phyloP scores from a whole-genome alignment of 2,888 invertebrate species.

The Iphiclides podalirius region DNA sequence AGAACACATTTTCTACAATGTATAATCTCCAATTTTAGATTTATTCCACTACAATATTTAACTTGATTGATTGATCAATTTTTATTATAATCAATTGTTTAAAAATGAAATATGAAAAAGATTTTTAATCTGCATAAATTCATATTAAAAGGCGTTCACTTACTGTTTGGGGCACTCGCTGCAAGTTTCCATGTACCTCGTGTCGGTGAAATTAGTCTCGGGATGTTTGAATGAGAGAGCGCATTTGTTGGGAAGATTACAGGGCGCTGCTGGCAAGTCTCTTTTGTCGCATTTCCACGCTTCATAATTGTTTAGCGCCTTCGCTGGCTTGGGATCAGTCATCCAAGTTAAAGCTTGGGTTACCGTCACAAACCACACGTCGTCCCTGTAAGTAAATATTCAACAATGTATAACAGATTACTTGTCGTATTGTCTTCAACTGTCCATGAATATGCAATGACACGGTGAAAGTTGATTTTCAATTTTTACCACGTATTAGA shows the following conservation, averaged over 20 bases:
- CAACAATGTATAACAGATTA: too few species aligned
- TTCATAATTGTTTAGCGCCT: constrained; percentile 85
- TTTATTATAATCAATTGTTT: too few species aligned
- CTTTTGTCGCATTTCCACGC: constrained; percentile 90
- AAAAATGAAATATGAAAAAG: too few species aligned
- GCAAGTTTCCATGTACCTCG: constrained; percentile 93
- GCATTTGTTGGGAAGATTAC: constrained; percentile 90
- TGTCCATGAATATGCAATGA: too few species aligned
- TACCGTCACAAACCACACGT: constrained; percentile 92
- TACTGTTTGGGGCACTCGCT: constrained; percentile 89
- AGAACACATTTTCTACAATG: background rate
- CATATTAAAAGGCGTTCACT: too few species aligned
- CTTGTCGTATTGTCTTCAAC: too few species aligned
- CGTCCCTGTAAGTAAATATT: constrained; percentile 84
- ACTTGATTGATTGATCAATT: too few species aligned
- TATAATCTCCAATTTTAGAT: too few species aligned
- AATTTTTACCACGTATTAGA: too few species aligned
- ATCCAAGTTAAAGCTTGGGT: constrained; percentile 95
- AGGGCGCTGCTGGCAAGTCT: constrained; percentile 86
- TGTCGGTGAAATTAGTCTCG: constrained; percentile 88
- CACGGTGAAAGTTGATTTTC: too few species aligned
- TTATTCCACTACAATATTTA: too few species aligned
- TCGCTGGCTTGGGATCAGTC: constrained; percentile 89
- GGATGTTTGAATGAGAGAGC: constrained; percentile 89
- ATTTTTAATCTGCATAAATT: too few species aligned